Percentiles rank a stretch among this genome's conserved stretches.
phyloP scores from a whole-genome alignment of 2,888 invertebrate species.

The Andricus curvator region DNA sequence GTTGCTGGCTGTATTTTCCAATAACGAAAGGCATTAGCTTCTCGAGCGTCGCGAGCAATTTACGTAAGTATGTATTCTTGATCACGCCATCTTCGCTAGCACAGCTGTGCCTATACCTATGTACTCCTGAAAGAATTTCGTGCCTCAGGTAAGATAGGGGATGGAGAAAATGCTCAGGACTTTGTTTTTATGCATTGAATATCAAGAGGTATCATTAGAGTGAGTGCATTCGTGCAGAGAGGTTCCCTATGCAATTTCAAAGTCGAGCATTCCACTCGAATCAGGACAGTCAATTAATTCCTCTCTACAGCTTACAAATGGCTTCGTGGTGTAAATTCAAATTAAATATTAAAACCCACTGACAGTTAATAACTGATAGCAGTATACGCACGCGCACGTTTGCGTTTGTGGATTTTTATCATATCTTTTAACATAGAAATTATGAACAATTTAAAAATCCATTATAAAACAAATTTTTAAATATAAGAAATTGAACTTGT shows the following conservation, averaged over 20 bases:
- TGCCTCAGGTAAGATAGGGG: neutral
- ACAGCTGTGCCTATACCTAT: neutral
- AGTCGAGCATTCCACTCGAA: neutral
- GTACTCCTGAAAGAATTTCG: neutral
- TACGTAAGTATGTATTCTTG: slow-evolving; percentile 8
- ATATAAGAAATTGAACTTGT: too few relatives aligned
- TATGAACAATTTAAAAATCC: too few relatives aligned
- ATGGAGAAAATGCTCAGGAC: slow-evolving; percentile 1
- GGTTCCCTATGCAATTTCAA: neutral
- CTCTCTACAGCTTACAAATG: neutral
- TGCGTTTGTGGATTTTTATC: too few relatives aligned
- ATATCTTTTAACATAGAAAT: too few relatives aligned
- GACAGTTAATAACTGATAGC: neutral
- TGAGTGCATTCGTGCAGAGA: slow-evolving; percentile 12
- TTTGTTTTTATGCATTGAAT: slow-evolving; percentile 16
- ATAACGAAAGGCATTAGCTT: slow-evolving; percentile 1
- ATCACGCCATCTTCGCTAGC: neutral
- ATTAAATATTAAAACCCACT: neutral
- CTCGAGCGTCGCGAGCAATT: neutral
- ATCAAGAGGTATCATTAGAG: neutral
- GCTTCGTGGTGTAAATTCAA: neutral
- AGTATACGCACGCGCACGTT: too few relatives aligned
- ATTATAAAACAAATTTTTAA: too few relatives aligned
- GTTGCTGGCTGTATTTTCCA: neutral
- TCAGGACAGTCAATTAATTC: neutral